Percentiles rank a stretch among this genome's conserved stretches.
phyloP scores from a whole-genome alignment of 64 coral and sea anemone genomes.

The Stichodactyla helianthus region DNA sequence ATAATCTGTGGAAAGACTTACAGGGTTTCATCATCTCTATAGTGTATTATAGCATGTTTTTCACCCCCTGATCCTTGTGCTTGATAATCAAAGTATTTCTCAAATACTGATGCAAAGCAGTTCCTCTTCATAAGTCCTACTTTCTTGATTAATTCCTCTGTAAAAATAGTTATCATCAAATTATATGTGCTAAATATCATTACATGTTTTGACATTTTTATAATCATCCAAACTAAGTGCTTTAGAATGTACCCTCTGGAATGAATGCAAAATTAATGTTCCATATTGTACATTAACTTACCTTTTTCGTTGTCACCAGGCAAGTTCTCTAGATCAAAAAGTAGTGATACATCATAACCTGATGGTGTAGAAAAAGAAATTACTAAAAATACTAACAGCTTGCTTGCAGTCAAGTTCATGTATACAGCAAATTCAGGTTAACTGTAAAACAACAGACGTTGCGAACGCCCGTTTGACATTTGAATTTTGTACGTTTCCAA shows the following conservation, averaged over 20 bases:
- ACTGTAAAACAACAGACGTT: too few relatives aligned
- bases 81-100: slow-evolving; percentile 93
- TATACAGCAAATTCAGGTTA: too few relatives aligned
- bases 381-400: too few relatives aligned
- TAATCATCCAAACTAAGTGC: too few relatives aligned
- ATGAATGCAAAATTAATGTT: too few relatives aligned
- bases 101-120: slow-evolving; percentile 96
- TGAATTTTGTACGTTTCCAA: too few relatives aligned
- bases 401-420: too few relatives aligned
- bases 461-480: too few relatives aligned
- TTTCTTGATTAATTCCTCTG: slow-evolving; percentile 82
- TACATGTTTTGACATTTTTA: too few relatives aligned
- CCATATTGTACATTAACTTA: background rate
- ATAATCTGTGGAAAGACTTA: slow-evolving; percentile 17
- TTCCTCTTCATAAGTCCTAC: slow-evolving; percentile 78
- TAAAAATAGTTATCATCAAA: background rate
- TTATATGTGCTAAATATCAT: background rate
- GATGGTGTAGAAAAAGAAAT: slow-evolving; percentile 6
- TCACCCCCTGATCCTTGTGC: slow-evolving; percentile 72
- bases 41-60: slow-evolving; percentile 79
- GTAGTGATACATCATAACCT: slow-evolving; percentile 92
- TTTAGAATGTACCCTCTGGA: too few relatives aligned
- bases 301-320: slow-evolving; percentile 80
- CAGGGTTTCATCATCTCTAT: slow-evolving; percentile 90
- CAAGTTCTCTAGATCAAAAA: slow-evolving; percentile 86